Percentiles rank a stretch among this genome's conserved stretches.
Conservation (phyloP, 2,113 vertebrate genomes). For the Syngnathus scovelli region DNA sequence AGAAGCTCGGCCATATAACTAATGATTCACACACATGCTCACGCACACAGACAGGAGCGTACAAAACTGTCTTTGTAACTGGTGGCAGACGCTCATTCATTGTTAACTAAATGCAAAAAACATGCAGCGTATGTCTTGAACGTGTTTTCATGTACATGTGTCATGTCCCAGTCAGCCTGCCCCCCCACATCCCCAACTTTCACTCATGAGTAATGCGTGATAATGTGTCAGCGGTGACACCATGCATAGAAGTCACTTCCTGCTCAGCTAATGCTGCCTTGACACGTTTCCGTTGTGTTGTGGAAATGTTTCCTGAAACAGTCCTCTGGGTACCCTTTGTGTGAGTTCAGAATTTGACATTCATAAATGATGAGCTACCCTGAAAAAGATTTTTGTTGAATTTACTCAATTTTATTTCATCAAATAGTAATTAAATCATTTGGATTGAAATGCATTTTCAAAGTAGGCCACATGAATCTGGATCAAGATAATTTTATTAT, state of each 20-base stretch:
- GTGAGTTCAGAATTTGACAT: neutral
- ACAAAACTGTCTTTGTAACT: constrained; percentile 71
- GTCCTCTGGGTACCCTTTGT: neutral
- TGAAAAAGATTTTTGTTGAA: too few species aligned
- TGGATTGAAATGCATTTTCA: too few species aligned
- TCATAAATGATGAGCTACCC: neutral
- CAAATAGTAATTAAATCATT: too few species aligned
- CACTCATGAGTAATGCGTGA: constrained; percentile 34
- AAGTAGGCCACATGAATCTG: too few species aligned
- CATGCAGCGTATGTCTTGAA: constrained; percentile 39
- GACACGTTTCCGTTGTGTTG: neutral
- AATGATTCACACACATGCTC: constrained; percentile 68
- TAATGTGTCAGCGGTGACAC: constrained; percentile 42
- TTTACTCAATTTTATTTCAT: too few species aligned
- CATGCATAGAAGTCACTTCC: constrained; percentile 39
- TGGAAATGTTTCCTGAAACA: neutral
- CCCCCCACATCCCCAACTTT: constrained; percentile 1
- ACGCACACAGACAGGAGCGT: constrained; percentile 22
- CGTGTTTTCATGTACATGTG: constrained; percentile 37
- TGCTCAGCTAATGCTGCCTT: constrained; percentile 12
- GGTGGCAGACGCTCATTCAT: constrained; percentile 46
- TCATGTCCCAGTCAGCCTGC: constrained; percentile 30
- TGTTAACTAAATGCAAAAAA: constrained; percentile 52
- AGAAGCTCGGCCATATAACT: constrained; percentile 53
- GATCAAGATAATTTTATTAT: too few species aligned